Percentiles rank a stretch among this genome's conserved stretches.
phyloP scores from a whole-genome alignment of 2,888 invertebrate species.

The Dryomyza anilis region DNA sequence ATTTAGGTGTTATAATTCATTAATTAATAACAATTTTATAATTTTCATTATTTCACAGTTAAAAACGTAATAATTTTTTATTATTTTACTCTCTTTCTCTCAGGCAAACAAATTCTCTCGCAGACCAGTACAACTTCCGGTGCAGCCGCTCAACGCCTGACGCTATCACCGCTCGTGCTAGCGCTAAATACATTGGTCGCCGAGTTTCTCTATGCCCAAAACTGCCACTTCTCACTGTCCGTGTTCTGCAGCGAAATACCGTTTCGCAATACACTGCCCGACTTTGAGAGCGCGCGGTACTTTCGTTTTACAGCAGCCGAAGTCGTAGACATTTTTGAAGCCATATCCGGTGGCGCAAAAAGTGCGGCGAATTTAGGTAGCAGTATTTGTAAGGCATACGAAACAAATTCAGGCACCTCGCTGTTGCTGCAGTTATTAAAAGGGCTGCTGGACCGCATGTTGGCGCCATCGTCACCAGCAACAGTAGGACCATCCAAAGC shows the following conservation, averaged over 20 bases:
- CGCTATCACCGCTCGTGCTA: slow-evolving; percentile 50
- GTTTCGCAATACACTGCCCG: slow-evolving; percentile 53
- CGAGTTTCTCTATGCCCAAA: slow-evolving; percentile 58
- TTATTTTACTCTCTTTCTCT: neutral
- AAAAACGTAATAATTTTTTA: neutral
- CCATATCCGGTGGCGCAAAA: slow-evolving; percentile 39
- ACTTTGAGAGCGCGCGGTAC: slow-evolving; percentile 47
- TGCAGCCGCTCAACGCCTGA: slow-evolving; percentile 41
- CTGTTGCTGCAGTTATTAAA: slow-evolving; percentile 41
- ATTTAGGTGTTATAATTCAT: too few species aligned
- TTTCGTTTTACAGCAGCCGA: slow-evolving; percentile 55
- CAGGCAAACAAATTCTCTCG: slow-evolving; percentile 48
- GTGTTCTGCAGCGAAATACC: slow-evolving; percentile 59
- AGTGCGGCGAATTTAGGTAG: too few species aligned
- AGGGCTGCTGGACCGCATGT: slow-evolving; percentile 25
- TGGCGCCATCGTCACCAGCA: neutral
- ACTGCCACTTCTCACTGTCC: slow-evolving; percentile 58
- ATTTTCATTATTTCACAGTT: neutral
- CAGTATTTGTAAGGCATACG: slow-evolving; percentile 37
- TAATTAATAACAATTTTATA: neutral
- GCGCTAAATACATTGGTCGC: slow-evolving; percentile 57
- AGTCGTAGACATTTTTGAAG: slow-evolving; percentile 49
- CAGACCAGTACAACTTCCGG: slow-evolving; percentile 37
- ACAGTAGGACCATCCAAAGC: slow-evolving; percentile 1
- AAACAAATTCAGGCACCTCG: slow-evolving; percentile 33